Percentiles rank a stretch among this genome's conserved stretches.
Evolutionary conservation across 2,797 vertebrate genomes (phyloP).

Genomic region (Phrynocephalus vlangalii): DNA sequence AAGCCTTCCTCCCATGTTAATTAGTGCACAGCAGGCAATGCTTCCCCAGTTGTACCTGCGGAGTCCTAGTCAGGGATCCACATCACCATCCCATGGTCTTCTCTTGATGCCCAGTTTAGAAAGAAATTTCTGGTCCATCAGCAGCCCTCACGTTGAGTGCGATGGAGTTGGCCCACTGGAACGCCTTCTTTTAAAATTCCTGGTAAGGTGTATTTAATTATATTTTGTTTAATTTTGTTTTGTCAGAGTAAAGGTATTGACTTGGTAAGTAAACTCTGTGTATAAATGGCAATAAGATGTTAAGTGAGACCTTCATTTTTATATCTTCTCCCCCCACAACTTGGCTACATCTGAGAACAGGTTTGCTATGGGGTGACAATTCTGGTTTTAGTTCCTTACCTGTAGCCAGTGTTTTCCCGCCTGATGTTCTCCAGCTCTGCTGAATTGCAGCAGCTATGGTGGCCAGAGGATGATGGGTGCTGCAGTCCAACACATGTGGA

Average conservation of each 20-base stretch:
- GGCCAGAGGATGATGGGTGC: not conserved
- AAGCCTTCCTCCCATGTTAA: not conserved
- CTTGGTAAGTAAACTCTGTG: too few relatives aligned
- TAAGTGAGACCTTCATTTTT: not conserved
- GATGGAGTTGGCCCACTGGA: not conserved
- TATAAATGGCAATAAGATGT: too few relatives aligned
- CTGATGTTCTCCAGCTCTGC: not conserved
- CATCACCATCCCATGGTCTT: not conserved
- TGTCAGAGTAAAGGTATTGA: too few relatives aligned
- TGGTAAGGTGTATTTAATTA: too few relatives aligned
- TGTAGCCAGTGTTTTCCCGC: not conserved
- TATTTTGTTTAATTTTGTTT: not conserved
- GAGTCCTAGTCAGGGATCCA: not conserved
- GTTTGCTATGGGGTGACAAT: not conserved
- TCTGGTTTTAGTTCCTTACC: not conserved
- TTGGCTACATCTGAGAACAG: not conserved
- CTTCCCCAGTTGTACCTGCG: not conserved
- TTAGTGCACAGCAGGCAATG: not conserved
- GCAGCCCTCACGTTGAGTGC: not conserved
- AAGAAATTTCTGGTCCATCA: not conserved
- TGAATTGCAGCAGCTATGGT: not conserved
- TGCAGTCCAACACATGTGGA: not conserved
- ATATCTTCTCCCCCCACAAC: not conserved
- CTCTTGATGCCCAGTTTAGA: not conserved
- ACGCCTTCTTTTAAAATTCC: not conserved